Conservation (phyloP, 2,888 invertebrate genomes). For the Homarus gammarus region DNA sequence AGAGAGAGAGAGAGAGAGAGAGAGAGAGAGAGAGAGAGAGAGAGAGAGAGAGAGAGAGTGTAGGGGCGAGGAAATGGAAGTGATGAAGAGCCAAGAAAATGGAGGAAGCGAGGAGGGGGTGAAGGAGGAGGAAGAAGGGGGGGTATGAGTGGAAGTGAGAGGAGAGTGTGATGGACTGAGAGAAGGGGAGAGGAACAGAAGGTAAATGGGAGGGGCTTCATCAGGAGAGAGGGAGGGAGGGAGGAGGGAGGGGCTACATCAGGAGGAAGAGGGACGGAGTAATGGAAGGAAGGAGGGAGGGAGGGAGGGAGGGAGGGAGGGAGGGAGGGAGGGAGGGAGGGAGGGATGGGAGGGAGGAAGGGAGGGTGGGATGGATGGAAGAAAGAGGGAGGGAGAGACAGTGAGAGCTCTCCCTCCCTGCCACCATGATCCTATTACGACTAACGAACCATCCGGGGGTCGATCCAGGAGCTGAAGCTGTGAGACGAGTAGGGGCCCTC, state of each 20-base stretch:
- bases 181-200: neutral
- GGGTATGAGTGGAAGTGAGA: neutral
- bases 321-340: neutral
- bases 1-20: neutral
- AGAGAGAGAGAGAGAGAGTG: neutral
- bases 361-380: neutral
- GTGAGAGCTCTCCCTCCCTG: constrained; percentile 1
- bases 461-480: constrained; percentile 47
- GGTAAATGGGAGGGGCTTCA: neutral
- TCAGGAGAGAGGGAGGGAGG: neutral
- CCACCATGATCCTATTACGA: constrained; percentile 35
- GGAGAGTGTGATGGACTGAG: too few species aligned
- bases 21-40: neutral
- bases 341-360: neutral
- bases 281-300: neutral
- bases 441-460: constrained; percentile 54
- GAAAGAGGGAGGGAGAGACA: neutral
- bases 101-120: neutral
- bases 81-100: neutral
- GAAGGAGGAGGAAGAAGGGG: neutral
- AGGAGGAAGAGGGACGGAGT: neutral
- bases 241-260: neutral
- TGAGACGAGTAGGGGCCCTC: constrained; percentile 24
- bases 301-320: neutral
- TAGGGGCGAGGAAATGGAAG: neutral